Evolutionary conservation across 2,888 invertebrate genomes (phyloP), one percentile per base, ranked within the genome.

Genomic region (Acronicta psi): DNA sequence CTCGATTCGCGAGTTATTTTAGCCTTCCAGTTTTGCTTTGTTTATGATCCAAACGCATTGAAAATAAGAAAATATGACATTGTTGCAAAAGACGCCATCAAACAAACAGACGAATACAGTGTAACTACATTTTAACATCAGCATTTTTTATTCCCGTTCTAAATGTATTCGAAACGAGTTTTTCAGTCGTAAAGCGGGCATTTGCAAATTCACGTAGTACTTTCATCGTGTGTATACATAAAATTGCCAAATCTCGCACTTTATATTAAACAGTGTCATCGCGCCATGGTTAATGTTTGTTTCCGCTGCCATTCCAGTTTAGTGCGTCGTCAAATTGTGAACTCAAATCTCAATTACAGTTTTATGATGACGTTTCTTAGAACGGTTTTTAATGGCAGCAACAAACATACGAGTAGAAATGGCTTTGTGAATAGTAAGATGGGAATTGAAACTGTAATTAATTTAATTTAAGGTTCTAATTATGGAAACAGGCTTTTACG

Each of bases 221-320:
- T 76, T 68, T 75, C 63, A 60, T 63, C 75, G 73, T 67, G 67
- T 73, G 63, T 75, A 71, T 41, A 20, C 75, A 83, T 85, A 82
- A 84, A 84, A 85, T 77, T 77, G 77, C 76, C 74, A 81, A 85
- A 86, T 84, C 78, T 81, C 78, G 38, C 70, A 69, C 71, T 83
- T 81, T 73, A 79, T 79, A 82, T 82, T 77, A 81, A 34, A 80
- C 74, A 69, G 66, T 75, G 71, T 70, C 76, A 80, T 81, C 81
- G 65, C 62, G 64, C 57, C 58, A 61, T 54, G 63, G 59, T 81
- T 80, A 77, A 80, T 77, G 68, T 67, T 62, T 72, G 70, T 82
- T 82, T 75, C 71, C 73, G 72, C 54, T 59, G 70, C 75, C 71
- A 74, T 85, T 73, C 61, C 75, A 73, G 77, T 85, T 84, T 78